These are phyloP conservation scores for Rhinophrynus dorsalis DNA, from an alignment of 2,797 vertebrate species.

Conservation along the genomic window DNA sequence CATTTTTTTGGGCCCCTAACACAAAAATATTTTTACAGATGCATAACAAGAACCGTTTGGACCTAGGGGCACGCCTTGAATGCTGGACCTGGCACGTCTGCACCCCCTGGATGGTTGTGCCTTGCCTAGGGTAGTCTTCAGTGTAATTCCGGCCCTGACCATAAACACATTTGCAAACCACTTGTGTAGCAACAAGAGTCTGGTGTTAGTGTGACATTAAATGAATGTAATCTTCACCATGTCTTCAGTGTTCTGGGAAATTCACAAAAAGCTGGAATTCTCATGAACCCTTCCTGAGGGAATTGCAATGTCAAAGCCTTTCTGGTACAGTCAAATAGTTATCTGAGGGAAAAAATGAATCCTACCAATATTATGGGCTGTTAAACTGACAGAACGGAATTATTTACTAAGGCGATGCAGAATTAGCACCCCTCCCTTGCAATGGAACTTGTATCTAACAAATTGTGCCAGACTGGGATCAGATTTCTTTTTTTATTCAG, in stretches of 20 bases:
- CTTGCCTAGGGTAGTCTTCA: neutral
- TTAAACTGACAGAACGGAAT: slow-evolving; percentile 7
- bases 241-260: neutral
- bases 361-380: no score
- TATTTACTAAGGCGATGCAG: neutral
- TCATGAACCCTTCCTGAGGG: neutral
- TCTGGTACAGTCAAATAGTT: neutral
- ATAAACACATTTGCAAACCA: no score
- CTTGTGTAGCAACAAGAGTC: no score
- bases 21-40: no score
- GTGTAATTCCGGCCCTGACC: no score
- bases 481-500: neutral
- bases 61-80: no score
- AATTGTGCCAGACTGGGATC: slow-evolving; percentile 4
- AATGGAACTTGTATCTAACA: slow-evolving; percentile 20
- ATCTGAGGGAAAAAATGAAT: neutral
- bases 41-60: no score
- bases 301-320: neutral
- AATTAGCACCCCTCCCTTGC: neutral
- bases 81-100: no score
- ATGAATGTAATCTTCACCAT: neutral
- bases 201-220: no score
- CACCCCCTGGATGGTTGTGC: neutral
- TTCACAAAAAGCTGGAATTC: neutral
- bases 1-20: no score